Percentiles rank a stretch among this genome's conserved stretches.
phyloP scores from a whole-genome alignment of 2,888 invertebrate genomes.

The Sycophila texana region DNA sequence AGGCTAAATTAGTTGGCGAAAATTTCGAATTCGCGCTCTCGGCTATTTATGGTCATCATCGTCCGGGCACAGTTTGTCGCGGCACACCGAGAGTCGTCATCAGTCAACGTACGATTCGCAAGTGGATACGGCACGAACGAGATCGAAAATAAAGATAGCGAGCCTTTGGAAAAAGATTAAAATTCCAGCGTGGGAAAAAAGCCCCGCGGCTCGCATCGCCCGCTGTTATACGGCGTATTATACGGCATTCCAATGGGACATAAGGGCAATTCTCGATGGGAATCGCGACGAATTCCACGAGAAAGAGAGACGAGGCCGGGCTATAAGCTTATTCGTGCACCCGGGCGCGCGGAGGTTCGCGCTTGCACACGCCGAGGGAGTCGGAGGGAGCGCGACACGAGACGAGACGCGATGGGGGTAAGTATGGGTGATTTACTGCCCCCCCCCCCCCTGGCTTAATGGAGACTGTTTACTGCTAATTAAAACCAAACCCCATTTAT shows the following conservation, averaged over 20 bases:
- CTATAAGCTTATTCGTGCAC: background rate
- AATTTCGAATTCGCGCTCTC: background rate
- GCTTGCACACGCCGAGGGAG: background rate
- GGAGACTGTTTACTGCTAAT: slow-evolving; percentile 74
- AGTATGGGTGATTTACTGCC: slow-evolving; percentile 73
- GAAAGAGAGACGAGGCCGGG: background rate
- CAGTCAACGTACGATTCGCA: background rate
- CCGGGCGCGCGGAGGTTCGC: background rate
- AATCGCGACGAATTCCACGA: slow-evolving; percentile 4
- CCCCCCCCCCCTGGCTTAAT: slow-evolving; percentile 67
- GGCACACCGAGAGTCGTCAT: background rate
- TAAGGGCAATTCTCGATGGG: background rate
- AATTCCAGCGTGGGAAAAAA: slow-evolving; percentile 26
- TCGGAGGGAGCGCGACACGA: background rate
- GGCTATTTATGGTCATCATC: background rate
- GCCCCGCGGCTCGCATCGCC: background rate
- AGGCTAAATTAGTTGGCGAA: background rate
- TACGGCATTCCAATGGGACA: background rate
- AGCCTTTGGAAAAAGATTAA: slow-evolving; percentile 34
- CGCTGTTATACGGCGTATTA: background rate
- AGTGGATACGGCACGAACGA: background rate
- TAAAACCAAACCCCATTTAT: slow-evolving; percentile 73
- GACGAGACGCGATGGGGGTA: slow-evolving; percentile 61
- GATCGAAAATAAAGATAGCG: slow-evolving; percentile 19
- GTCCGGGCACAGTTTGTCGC: too few species aligned